Evolutionary conservation across 1,140 invertebrate genomes (phyloP).

Genomic region (Drosophila kikkawai): DNA sequence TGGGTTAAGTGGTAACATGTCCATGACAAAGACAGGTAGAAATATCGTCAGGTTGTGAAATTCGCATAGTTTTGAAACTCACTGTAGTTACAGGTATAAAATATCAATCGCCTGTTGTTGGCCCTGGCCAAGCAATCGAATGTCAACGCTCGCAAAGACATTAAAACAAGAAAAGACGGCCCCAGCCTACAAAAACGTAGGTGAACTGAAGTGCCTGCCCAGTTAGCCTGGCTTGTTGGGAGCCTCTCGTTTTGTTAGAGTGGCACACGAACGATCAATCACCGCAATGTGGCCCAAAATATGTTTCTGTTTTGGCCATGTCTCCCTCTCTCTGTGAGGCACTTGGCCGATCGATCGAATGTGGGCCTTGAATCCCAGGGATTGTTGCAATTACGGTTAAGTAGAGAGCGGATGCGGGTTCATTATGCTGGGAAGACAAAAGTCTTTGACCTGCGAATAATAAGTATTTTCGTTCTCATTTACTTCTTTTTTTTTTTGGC

Average conservation of each 20-base stretch:
- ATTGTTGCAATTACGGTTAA: slow-evolving; percentile 63
- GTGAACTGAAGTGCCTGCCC: slow-evolving; percentile 14
- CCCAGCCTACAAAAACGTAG: slow-evolving; percentile 30
- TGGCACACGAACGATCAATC: slow-evolving; percentile 74
- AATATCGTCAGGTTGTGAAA: background rate
- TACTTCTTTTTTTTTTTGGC: slow-evolving; percentile 13
- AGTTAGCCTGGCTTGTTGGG: slow-evolving; percentile 17
- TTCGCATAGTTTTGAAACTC: slow-evolving; percentile 1
- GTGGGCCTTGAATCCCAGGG: slow-evolving; percentile 45
- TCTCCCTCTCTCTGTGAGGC: slow-evolving; percentile 38
- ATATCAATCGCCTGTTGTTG: slow-evolving; percentile 36
- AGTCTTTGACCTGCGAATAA: slow-evolving; percentile 61
- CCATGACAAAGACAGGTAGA: background rate
- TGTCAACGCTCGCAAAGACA: slow-evolving; percentile 45
- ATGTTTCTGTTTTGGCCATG: slow-evolving; percentile 55
- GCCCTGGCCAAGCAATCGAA: slow-evolving; percentile 36
- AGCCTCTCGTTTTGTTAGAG: slow-evolving; percentile 40
- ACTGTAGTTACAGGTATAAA: slow-evolving; percentile 23
- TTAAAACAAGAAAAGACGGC: slow-evolving; percentile 16
- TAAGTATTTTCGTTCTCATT: slow-evolving; percentile 9
- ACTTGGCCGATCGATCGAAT: slow-evolving; percentile 38
- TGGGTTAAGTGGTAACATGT: slow-evolving; percentile 14
- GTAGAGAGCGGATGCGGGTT: slow-evolving; percentile 60
- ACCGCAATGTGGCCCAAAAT: slow-evolving; percentile 49
- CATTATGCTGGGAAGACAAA: slow-evolving; percentile 41